These are phyloP conservation scores for Drosophila hawaiiensis DNA, from an alignment of 2,888 invertebrate species.

Conservation along the genomic window DNA sequence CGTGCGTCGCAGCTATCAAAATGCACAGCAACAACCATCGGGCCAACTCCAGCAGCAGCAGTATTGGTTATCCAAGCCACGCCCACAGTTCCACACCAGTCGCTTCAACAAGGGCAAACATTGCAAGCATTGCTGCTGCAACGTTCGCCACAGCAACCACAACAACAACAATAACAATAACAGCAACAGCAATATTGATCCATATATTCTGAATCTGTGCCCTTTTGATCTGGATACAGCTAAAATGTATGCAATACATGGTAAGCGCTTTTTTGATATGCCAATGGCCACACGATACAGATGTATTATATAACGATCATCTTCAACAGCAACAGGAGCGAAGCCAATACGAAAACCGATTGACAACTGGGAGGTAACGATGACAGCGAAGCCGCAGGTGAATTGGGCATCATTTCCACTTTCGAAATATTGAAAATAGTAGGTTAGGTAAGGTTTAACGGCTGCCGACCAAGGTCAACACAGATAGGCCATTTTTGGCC, in stretches of 20 bases:
- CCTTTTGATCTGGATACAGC: constrained; percentile 37
- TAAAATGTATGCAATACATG: constrained; percentile 54
- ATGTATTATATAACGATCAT: background rate
- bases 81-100: constrained; percentile 18
- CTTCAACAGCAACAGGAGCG: background rate
- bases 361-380: constrained; percentile 6
- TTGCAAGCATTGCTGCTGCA: constrained; percentile 25
- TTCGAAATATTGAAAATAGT: background rate
- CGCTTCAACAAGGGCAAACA: constrained; percentile 25
- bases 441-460: too few species aligned
- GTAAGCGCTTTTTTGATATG: constrained; percentile 54
- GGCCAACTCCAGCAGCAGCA: constrained; percentile 13
- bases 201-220: constrained; percentile 21
- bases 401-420: background rate
- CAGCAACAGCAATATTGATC: constrained; percentile 12
- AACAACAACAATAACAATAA: background rate
- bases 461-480: too few species aligned
- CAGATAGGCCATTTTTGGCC: too few species aligned
- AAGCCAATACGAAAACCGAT: background rate
- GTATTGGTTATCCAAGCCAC: constrained; percentile 14
- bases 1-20: background rate
- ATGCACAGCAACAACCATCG: constrained; percentile 6
- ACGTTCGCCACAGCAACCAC: background rate
- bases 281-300: constrained; percentile 41
- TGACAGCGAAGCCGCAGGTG: constrained; percentile 15